A percentile compares a stretch with the other conserved stretches of the same genome.
phyloP scores from a whole-genome alignment of 2,113 vertebrate genomes.

The Malurus elegans region DNA sequence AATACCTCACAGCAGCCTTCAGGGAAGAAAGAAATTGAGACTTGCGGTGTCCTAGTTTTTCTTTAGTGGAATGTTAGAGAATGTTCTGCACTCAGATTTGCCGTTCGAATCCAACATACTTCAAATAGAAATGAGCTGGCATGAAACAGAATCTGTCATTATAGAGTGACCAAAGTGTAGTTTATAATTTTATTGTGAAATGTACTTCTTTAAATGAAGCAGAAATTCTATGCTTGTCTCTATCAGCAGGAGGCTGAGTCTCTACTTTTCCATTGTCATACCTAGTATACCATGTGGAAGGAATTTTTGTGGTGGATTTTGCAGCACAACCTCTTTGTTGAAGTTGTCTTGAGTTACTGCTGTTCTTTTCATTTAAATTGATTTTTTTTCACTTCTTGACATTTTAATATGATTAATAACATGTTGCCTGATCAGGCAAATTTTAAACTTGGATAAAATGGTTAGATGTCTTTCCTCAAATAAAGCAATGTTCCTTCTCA shows the following conservation, averaged over 20 bases:
- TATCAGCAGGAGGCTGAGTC: neutral
- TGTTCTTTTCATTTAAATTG: neutral
- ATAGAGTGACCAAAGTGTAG: neutral
- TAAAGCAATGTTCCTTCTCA: neutral
- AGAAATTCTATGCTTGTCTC: neutral
- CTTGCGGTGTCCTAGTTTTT: slow-evolving; percentile 4
- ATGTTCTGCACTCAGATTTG: neutral
- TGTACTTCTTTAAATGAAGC: neutral
- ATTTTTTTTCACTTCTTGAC: neutral
- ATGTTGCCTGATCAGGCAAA: neutral
- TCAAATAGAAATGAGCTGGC: neutral
- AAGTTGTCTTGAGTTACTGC: neutral
- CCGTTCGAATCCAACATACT: neutral
- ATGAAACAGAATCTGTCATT: neutral
- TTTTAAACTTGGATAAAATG: neutral
- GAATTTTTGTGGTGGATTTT: neutral
- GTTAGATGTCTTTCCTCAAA: neutral
- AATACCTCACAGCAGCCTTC: neutral
- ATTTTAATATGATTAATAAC: neutral
- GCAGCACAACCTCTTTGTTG: neutral
- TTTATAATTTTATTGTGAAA: neutral
- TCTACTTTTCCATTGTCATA: neutral
- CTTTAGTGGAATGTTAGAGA: neutral
- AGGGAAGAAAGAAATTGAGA: neutral
- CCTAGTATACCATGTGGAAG: neutral